Evolutionary conservation across 2,888 invertebrate species (phyloP).

Genomic region (Petrolisthes manimaculis): DNA sequence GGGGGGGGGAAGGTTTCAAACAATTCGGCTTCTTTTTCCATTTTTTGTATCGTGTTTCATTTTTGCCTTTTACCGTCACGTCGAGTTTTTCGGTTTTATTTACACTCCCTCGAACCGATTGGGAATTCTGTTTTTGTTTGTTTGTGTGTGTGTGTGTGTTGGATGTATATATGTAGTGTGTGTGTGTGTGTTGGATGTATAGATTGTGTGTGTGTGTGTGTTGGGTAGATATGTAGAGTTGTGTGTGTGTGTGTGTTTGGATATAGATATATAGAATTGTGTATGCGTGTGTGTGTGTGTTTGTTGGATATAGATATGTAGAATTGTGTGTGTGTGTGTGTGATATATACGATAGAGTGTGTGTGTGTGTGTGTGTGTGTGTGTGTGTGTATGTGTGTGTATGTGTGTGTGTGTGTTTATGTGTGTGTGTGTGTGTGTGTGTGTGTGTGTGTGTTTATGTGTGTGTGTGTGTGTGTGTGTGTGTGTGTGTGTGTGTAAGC

Average conservation of each 20-base stretch:
- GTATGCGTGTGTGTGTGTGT: not conserved
- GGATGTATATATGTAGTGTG: too few relatives aligned
- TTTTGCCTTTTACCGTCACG: too few relatives aligned
- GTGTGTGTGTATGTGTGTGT: conserved; percentile 2
- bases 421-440: too few relatives aligned
- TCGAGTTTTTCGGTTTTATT: too few relatives aligned
- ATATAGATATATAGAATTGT: not conserved
- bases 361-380: conserved; percentile 23
- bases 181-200: too few relatives aligned
- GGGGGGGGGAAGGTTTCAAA: too few relatives aligned
- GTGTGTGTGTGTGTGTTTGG: conserved; percentile 39
- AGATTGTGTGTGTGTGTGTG: conserved; percentile 38
- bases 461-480: not conserved
- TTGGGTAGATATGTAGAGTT: too few relatives aligned
- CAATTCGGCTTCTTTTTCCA: too few relatives aligned
- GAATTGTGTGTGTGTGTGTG: too few relatives aligned
- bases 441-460: too few relatives aligned
- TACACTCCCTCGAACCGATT: not conserved
- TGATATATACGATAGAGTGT: conserved; percentile 29
- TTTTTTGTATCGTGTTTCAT: too few relatives aligned
- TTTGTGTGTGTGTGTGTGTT: not conserved
- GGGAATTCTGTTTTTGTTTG: not conserved
- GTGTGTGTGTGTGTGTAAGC: not conserved
- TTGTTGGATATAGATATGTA: not conserved
- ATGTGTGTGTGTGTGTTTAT: too few relatives aligned